Evolutionary conservation across 1,140 invertebrate species (phyloP), one percentile per base, ranked within the genome.

Genomic region (Plectrocnemia conspersa): DNA sequence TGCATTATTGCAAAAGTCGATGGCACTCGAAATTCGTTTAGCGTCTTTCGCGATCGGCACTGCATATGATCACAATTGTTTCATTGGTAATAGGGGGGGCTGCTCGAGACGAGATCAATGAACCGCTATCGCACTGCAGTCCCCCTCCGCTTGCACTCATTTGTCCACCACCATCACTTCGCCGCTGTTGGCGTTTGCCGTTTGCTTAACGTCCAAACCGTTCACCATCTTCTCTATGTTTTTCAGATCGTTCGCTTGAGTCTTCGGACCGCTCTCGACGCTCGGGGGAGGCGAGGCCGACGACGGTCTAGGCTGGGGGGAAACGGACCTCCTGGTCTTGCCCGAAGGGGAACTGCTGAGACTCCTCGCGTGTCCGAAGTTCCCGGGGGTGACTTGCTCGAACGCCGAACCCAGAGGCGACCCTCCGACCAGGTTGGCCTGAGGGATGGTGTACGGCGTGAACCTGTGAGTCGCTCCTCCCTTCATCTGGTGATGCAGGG

Each of bases 141-240:
- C 66, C 52, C 54, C 52, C 54, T 46, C 52, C 40, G 25, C 52
- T 56, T 60, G 38, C 50, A 55, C 52, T 54, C 61, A 63, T 63
- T 60, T 63, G 48, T 63, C 61, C 23, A 63, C 58, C 40, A 59
- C 59, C 58, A 72, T 71, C 54, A 72, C 56, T 48, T 69, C 63
- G 6, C 64, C 45, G 9, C 24, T 49, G 6, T 60, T 62, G 19
- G 54, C 24, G 5, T 45, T 23, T 2, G 54, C 58, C 36, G 54
- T 29, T 54, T 70, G 67, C 68, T 88, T 85, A 38, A 86, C 83
- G 68, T 95, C 91, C 21, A 96, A 74, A 1, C 91, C 92, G 72
- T 95, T 95, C 56, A 96, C 90, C 92, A 95, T 96, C 68, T 93
- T 93, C 72, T 97, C 92, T 72, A 97, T 97, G 71, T 85, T 93